Evolutionary conservation across 1,140 invertebrate genomes (phyloP), one percentile per base, ranked within the genome.

Genomic region (Trachymyrmex septentrionalis): DNA sequence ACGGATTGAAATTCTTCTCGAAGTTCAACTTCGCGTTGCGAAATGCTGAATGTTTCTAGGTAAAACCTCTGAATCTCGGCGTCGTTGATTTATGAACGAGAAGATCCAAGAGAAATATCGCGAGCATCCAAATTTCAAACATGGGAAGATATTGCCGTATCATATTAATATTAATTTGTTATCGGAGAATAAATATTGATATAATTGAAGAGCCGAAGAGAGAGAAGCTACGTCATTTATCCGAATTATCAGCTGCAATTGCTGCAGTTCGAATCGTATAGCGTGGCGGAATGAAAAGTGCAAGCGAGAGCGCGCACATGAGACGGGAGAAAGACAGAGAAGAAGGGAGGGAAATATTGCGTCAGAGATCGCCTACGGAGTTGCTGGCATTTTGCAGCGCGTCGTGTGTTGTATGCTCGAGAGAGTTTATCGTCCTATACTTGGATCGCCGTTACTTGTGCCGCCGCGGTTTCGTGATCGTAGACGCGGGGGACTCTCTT

Each of bases 351-450:
- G 82, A 88, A 67, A 84, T 59, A 59, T 92, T 92, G 91, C 92
- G 72, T 92, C 91, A 92, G 87, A 92, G 87, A 91, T 89, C 92
- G 87, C 63, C 66, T 77, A 59, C 84, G 66, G 89, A 91, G 87
- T 85, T 78, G 91, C 90, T 92, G 92, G 91, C 92, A 92, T 92
- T 92, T 92, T 85, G 90, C 90, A 77, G 50, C 63, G 59, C 76
- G 50, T 69, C 85, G 85, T 88, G 77, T 57, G 59, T 69, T 73
- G 61, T 81, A 69, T 48, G 81, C 73, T 91, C 86, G 86, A 92
- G 86, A 92, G 89, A 92, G 91, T 92, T 92, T 92, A 92, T 85
- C 91, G 82, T 87, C 64, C 82, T 90, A 90, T 64, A 76, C 71
- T 77, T 48, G 64, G 30, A 55, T 77, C 85, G 50, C 24, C 57